Percentiles rank a stretch among this genome's conserved stretches.
These are phyloP conservation scores for Terrapene triunguis DNA, from an alignment of 2,113 vertebrate genomes.

Conservation along the genomic window DNA sequence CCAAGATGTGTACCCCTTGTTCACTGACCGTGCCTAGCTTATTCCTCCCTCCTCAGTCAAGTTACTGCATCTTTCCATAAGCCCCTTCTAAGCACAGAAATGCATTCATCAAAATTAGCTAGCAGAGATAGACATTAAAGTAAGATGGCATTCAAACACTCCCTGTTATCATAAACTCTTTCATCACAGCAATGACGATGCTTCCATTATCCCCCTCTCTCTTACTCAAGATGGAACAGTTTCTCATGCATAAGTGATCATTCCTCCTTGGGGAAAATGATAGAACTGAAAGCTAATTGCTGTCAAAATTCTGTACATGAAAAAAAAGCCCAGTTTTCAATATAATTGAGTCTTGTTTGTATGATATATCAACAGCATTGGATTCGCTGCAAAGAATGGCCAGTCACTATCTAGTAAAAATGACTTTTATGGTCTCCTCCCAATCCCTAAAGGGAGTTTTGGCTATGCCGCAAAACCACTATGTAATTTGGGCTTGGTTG, in stretches of 20 bases:
- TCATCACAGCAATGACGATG: not conserved
- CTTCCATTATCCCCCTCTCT: not conserved
- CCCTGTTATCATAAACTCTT: not conserved
- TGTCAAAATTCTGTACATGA: not conserved
- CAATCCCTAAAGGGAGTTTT: accelerated
- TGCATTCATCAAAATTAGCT: not conserved
- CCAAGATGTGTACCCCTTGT: not conserved
- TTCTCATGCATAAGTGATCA: not conserved
- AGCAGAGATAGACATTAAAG: accelerated
- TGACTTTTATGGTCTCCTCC: not conserved
- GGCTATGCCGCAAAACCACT: accelerated
- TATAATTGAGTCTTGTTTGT: not conserved
- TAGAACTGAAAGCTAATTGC: not conserved
- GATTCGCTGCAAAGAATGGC: not conserved
- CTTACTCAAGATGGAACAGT: accelerated
- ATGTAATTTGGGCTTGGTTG: not conserved
- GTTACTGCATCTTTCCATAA: not conserved
- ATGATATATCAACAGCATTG: not conserved
- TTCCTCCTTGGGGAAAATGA: not conserved
- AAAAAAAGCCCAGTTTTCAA: not conserved
- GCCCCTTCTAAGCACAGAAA: not conserved
- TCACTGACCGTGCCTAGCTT: accelerated
- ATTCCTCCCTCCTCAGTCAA: not conserved
- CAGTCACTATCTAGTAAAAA: not conserved
- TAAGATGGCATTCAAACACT: accelerated